Conservation (phyloP, 2,113 vertebrate genomes). For the Neodon shergylaensis region DNA sequence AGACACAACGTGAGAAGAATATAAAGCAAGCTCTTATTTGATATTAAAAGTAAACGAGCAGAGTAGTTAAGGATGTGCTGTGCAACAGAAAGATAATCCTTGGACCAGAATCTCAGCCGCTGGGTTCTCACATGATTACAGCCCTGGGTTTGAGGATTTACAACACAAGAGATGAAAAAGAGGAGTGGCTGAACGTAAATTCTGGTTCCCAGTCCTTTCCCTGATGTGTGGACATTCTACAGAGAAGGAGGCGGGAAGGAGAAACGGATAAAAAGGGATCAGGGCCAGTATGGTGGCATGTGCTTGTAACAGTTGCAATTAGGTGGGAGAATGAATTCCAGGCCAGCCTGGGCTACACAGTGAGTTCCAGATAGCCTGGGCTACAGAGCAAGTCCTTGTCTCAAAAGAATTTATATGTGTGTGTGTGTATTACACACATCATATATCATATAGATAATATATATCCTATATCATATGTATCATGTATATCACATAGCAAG, state of each 20-base stretch:
- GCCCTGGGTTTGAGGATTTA: background rate
- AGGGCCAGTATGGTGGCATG: background rate
- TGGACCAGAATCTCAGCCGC: slow-evolving; percentile 45
- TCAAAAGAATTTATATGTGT: background rate
- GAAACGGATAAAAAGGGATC: background rate
- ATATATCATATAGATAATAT: background rate
- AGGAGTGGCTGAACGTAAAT: background rate
- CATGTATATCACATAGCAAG: background rate
- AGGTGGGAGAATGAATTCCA: background rate
- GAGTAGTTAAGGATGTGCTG: background rate
- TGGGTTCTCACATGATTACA: slow-evolving; percentile 37
- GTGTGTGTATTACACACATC: no score
- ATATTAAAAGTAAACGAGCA: slow-evolving; percentile 18
- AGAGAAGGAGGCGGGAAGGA: background rate
- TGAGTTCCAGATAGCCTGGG: background rate
- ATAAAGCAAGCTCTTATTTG: background rate
- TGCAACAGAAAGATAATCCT: background rate
- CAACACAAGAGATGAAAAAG: slow-evolving; percentile 27
- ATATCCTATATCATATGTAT: no score
- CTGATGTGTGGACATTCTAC: background rate
- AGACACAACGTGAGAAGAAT: background rate
- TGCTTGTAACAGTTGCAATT: background rate
- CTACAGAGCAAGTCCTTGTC: background rate
- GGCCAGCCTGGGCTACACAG: background rate
- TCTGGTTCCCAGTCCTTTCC: background rate